Conservation (phyloP, 1,140 invertebrate genomes). For the Eriosoma lanigerum region DNA sequence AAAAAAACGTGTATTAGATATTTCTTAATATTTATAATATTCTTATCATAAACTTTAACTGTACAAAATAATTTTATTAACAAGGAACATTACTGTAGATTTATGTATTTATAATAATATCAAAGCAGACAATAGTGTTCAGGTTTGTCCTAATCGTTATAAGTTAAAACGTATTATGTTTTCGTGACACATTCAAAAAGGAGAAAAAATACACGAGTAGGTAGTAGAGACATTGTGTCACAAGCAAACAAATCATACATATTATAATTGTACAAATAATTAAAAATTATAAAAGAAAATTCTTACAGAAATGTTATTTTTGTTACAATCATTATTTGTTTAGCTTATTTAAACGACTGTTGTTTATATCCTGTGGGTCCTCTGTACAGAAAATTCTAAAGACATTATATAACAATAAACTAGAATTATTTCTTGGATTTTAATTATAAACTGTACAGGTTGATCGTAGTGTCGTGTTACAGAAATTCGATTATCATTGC, state of each 20-base stretch:
- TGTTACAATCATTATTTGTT: neutral
- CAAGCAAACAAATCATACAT: constrained; percentile 17
- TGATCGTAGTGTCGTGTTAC: too few species aligned
- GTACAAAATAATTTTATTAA: constrained; percentile 27
- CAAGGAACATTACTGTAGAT: constrained; percentile 10
- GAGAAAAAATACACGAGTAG: neutral
- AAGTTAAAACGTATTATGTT: constrained; percentile 10
- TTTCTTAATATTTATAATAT: too few species aligned
- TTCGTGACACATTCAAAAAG: neutral
- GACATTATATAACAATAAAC: too few species aligned
- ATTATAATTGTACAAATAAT: constrained; percentile 26
- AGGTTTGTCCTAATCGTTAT: constrained; percentile 4
- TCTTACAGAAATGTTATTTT: too few species aligned
- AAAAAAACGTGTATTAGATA: constrained; percentile 15
- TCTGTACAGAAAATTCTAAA: constrained; percentile 1
- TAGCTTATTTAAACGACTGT: constrained; percentile 25
- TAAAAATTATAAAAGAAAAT: constrained; percentile 2
- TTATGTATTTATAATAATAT: constrained; percentile 10
- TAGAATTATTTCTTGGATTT: too few species aligned
- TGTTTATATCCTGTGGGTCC: constrained; percentile 31
- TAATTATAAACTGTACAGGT: too few species aligned
- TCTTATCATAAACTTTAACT: constrained; percentile 24
- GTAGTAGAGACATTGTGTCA: neutral
- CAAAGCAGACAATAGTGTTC: constrained; percentile 13
- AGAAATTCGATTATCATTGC: too few species aligned